Base-by-base conservation (phyloP, 2,797 vertebrate genomes). In the Cetoscarus ocellatus region DNA sequence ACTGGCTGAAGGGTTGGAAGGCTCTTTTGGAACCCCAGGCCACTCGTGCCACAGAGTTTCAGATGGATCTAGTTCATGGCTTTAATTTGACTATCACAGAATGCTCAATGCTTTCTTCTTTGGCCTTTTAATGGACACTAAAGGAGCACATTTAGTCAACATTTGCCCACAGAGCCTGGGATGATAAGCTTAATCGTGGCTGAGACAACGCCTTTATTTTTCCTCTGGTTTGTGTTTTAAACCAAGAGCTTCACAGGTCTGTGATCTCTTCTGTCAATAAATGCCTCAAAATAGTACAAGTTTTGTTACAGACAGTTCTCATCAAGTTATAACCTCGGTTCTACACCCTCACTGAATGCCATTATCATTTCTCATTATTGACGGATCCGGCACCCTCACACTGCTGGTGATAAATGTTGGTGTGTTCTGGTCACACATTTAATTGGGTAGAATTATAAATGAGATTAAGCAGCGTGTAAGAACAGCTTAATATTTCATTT, bases 41-140 rank as follows among this genome's bases (percentile, higher is more conserved):
- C 8, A 8, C 53, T 63, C 19, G 36, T 13, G 17, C 19, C 10
- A 35, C n/a, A 47, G 15, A 35, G 60, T 59, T 56, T 58, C 42
- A 11, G n/a, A 38, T 44, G 10, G 54, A 72, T 70, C 47, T 63
- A 67, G 71, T 57, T 78, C 45, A 74, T 48, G 52, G 56, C 18
- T 68, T 70, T 35, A n/a, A 38, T 43, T 67, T 43, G n/a, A n/a
- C 55, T 45, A 51, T 68, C 62, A 48, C 45, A 59, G 43, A 83
- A 48, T 35, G 61, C 17, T 40, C 42, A 53, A 62, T 10, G 13
- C 14, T 34, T 43, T 44, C 44, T 56, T 53, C 11, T 13, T 51
- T 12, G 45, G 43, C 8, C 7, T 44, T 58, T 17, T 19, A 12
- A 6, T 10, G 18, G 15, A 45, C 44, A 7, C 15, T 45, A 6